phyloP scores from a whole-genome alignment of 2,113 vertebrate genomes.

The Planiliza haematocheilus region DNA sequence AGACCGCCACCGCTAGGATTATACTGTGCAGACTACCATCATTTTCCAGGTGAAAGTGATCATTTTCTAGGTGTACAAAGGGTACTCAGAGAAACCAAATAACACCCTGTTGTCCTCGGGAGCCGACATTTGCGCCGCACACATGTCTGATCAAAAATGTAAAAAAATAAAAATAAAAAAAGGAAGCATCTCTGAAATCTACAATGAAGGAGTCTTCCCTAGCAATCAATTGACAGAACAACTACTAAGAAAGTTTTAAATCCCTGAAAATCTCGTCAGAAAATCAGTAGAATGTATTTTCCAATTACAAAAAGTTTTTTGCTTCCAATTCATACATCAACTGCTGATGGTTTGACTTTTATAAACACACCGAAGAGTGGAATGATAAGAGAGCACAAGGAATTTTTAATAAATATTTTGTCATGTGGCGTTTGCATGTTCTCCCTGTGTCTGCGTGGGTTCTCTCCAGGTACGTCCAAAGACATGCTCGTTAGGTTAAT shows the following conservation, averaged over 20 bases:
- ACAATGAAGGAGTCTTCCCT: too few species aligned
- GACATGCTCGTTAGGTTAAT: too few species aligned
- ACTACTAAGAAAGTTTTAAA: too few species aligned
- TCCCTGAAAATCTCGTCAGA: too few species aligned
- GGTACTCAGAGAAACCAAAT: constrained; percentile 36
- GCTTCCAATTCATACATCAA: neutral
- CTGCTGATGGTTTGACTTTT: neutral
- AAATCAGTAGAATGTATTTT: too few species aligned
- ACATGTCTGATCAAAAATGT: neutral
- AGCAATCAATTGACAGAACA: neutral
- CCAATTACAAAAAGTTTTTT: too few species aligned
- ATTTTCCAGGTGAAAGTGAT: constrained; percentile 30
- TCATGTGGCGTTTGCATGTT: too few species aligned
- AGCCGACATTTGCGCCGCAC: neutral
- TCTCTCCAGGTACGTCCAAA: too few species aligned
- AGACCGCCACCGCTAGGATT: constrained; percentile 25
- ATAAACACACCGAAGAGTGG: neutral
- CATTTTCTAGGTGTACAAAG: constrained; percentile 26
- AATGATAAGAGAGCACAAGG: neutral
- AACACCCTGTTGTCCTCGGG: constrained; percentile 20
- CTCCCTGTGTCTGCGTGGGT: too few species aligned
- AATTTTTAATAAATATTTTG: neutral
- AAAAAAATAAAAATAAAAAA: too few species aligned
- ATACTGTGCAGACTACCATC: neutral
- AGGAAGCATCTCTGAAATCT: too few species aligned